Evolutionary conservation across 1,140 invertebrate species (phyloP), one percentile per base, ranked within the genome.

Genomic region (Drosophila obscura): DNA sequence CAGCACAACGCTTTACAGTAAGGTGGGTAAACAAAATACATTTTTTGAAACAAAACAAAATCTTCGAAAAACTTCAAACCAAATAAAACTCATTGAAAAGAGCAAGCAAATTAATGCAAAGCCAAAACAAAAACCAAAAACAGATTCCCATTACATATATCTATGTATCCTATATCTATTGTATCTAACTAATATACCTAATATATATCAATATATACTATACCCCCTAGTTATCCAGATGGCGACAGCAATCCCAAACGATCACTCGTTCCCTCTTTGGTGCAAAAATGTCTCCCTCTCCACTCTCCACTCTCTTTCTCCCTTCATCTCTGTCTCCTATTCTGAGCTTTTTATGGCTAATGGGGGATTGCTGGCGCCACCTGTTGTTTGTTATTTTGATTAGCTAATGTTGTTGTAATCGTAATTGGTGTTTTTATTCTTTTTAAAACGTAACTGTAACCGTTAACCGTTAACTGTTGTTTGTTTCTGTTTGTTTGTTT

Each of bases 1-100:
- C 92, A 96, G 95, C 94, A 96, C 96, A 92, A 97, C 96, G 93
- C 96, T 96, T 93, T 97, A 98, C 93, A 97, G 97, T 94, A 97
- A 97, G 95, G 96, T 98, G 93, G 93, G 93, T 92, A 91, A 79
- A 73, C 43, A 73, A 73, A 48, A 75, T 61, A 58, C 35, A 56
- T 60, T 72, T 59, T 58, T 51, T 63, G 68, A 71, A 67, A 52
- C 50, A 73, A 56, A 68, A 72, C 77, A 50, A 41, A 79, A 45
- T 52, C 41, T 53, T 72, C 19, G 31, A 35, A 6, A 28, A 28
- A 6, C 26, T 28, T 28, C 26, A 28, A 28, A 28, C 1, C 26
- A 28, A 7, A 28, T 7, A 28, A 68, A 66, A 59, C 19, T 51
- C 74, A 68, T 53, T 49, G 46, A 74, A 55, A 74, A 43, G 51